Conservation (phyloP, 1,140 invertebrate genomes). For the Chionoecetes opilio region DNA sequence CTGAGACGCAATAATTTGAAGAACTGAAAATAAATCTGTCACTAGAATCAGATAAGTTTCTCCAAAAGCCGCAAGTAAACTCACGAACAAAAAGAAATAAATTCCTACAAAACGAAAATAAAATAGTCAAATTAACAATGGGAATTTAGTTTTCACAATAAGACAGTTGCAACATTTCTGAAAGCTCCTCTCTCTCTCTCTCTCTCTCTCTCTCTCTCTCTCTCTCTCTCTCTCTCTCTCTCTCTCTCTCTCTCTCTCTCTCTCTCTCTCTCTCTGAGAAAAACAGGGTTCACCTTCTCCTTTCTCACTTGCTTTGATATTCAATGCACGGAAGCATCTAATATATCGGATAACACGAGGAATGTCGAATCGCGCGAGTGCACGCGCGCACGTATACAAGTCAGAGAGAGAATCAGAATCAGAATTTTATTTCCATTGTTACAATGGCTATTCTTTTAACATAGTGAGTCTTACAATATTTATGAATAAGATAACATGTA, state of each 20-base stretch:
- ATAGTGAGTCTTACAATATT: too few relatives aligned
- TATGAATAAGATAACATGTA: too few relatives aligned
- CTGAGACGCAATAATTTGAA: background rate
- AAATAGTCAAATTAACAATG: too few relatives aligned
- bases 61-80: too few relatives aligned
- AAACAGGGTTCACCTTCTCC: conserved; percentile 28
- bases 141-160: background rate
- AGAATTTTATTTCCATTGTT: too few relatives aligned
- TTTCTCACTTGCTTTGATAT: background rate
- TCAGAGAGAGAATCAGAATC: background rate
- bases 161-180: too few relatives aligned
- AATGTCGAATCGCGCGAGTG: conserved; percentile 1
- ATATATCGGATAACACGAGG: background rate
- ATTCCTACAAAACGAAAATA: background rate
- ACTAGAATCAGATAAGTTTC: too few relatives aligned
- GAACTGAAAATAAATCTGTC: background rate
- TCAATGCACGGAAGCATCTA: background rate
- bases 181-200: conserved; percentile 44
- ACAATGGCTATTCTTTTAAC: too few relatives aligned
- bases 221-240: conserved; percentile 45
- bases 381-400: background rate
- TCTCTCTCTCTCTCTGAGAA: conserved; percentile 58
- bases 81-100: background rate
- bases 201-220: conserved; percentile 49
- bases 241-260: conserved; percentile 58